These are phyloP conservation scores for Cheracebus regulus DNA, from an alignment of 2,797 vertebrate species.

Conservation along the genomic window DNA sequence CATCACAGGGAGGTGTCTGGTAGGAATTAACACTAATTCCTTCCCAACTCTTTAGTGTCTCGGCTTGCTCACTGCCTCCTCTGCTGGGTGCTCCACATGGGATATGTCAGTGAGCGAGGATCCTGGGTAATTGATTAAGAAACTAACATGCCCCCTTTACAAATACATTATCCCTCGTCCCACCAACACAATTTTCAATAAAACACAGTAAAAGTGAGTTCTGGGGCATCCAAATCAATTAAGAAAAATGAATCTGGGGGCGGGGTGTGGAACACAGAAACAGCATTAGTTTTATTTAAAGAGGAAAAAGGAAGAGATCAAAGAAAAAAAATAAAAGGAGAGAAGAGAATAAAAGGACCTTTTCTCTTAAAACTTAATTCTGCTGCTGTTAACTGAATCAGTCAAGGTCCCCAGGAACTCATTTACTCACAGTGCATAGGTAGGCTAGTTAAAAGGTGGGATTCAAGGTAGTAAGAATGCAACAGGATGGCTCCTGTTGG, in stretches of 20 bases:
- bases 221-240: constrained; percentile 75
- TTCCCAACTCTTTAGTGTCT: constrained; percentile 73
- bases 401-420: neutral
- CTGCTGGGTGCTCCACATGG: constrained; percentile 35
- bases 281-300: constrained; percentile 33
- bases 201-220: constrained; percentile 42
- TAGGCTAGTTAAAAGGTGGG: neutral
- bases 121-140: constrained; percentile 78
- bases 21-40: constrained; percentile 82
- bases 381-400: neutral
- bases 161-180: constrained; percentile 74
- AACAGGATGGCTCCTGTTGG: too few relatives aligned
- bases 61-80: neutral
- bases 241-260: constrained; percentile 64
- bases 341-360: neutral
- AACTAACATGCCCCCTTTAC: constrained; percentile 64
- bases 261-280: neutral
- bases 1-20: constrained; percentile 68
- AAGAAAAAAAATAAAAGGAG: neutral
- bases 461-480: neutral
- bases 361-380: constrained; percentile 33
- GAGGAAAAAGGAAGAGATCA: neutral
- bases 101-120: constrained; percentile 61
- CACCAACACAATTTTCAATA: constrained; percentile 77
- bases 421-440: accelerated